Evolutionary conservation across 2,888 invertebrate genomes (phyloP), one percentile per base, ranked within the genome.

Genomic region (Ennomos fuscantarius): DNA sequence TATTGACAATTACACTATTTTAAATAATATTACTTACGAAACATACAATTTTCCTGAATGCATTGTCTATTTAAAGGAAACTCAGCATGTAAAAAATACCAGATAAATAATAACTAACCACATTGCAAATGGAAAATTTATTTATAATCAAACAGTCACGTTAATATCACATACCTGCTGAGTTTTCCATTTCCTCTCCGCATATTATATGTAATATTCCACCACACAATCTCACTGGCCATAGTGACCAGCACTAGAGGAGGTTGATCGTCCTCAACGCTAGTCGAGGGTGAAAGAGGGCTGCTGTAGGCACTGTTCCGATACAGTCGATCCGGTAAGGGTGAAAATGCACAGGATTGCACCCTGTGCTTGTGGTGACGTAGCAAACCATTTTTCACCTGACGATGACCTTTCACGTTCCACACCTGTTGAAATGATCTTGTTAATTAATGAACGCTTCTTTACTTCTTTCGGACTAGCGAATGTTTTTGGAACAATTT

Each of bases 201-300:
- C 56, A 87, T 81, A 41, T 88, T 61, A 46, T 84, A 79, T 0
- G 86, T 83, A 32, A 93, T 73, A 68, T 94, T 90, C 94, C 94
- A 94, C 93, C 93, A 94, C 0, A 93, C 93, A 31, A 94, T 88
- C 74, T 94, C 93, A 1, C 93, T 86, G 0, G 93, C 93, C 77
- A 94, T 86, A 13, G 93, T 93, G 8, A 94, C 89, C 35, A 94
- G 78, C 33, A 94, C 92, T 2, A 92, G 62, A 0, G 93, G 93
- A 3, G 89, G 83, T 37, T 82, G 80, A 3, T 82, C 82, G 0
- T 82, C 83, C 8, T 62, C 64, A 0, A 68, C 73, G 11, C 62
- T 68, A 9, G 55, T 31, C 1, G 63, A 15, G 0, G 66, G 52
- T 1, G 63, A 35, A 1, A 55, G 60, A 2, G 68, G 49, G 2